Evolutionary conservation across 2,888 invertebrate species (phyloP).

Genomic region (Agriopis aurantiaria): DNA sequence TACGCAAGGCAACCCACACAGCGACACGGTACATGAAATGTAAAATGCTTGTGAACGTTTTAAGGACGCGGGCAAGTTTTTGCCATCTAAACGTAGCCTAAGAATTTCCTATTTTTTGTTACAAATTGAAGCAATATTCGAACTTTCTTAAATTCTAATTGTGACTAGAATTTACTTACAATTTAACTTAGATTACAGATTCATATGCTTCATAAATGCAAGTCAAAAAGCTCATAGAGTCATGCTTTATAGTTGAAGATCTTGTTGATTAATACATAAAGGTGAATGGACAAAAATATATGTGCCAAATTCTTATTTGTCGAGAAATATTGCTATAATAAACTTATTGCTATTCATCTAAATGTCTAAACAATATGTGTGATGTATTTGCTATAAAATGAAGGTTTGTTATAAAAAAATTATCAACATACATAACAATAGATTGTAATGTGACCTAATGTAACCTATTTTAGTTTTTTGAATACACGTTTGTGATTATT

Average conservation of each 20-base stretch:
- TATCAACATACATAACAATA: neutral
- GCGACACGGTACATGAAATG: too few species aligned
- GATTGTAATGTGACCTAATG: neutral
- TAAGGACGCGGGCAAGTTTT: too few species aligned
- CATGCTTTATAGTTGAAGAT: neutral
- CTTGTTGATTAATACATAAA: too few species aligned
- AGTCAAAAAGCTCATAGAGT: neutral
- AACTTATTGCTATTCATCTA: neutral
- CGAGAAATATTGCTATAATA: neutral
- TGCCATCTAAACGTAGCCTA: neutral
- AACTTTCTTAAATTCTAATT: constrained; percentile 9
- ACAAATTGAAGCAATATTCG: constrained; percentile 4
- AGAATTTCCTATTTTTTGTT: neutral
- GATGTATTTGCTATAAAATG: neutral
- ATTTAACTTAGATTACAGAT: neutral
- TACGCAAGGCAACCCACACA: too few species aligned
- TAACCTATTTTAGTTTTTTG: neutral
- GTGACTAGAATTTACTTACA: constrained; percentile 5
- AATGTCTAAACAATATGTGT: neutral
- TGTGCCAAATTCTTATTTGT: neutral
- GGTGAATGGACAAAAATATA: too few species aligned
- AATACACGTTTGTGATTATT: neutral
- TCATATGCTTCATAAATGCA: constrained; percentile 6
- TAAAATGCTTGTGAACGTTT: too few species aligned
- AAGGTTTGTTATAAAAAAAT: neutral